Evolutionary conservation across 2,797 vertebrate genomes (phyloP).

Genomic region (Fundulus diaphanus): DNA sequence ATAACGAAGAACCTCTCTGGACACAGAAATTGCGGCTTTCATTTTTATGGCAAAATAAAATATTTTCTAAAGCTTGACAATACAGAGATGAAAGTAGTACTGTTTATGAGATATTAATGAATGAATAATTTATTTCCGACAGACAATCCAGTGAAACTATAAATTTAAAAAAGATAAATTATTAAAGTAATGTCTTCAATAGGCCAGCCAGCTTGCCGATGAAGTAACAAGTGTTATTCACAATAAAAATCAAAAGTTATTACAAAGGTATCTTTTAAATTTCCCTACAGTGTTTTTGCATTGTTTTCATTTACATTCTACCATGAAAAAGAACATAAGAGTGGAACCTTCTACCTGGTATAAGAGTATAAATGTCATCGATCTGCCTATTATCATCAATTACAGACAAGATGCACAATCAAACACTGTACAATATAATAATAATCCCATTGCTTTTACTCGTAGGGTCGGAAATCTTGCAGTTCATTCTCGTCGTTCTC

Average conservation of each 20-base stretch:
- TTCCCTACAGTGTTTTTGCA: conserved; percentile 39
- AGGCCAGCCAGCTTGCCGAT: conserved; percentile 58
- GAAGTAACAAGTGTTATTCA: conserved; percentile 28
- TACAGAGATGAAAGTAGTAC: conserved; percentile 12
- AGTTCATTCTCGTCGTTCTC: conserved; percentile 87
- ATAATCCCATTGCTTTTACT: conserved; percentile 7
- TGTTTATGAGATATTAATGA: conserved; percentile 46
- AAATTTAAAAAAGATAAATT: no score
- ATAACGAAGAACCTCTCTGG: not conserved
- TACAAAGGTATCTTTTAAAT: conserved; percentile 12
- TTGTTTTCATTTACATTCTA: conserved; percentile 7
- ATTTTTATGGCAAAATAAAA: not conserved
- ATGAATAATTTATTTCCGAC: no score
- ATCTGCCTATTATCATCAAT: conserved; percentile 20
- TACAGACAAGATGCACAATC: conserved; percentile 10
- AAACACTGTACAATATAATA: conserved; percentile 12
- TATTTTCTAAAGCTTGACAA: not conserved
- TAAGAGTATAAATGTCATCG: conserved; percentile 21
- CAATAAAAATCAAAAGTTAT: conserved; percentile 8
- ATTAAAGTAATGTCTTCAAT: conserved; percentile 32
- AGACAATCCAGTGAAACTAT: no score
- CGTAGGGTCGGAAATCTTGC: conserved; percentile 3
- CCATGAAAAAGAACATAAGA: not conserved
- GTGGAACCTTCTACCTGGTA: no score
- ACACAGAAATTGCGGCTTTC: not conserved